phyloP scores from a whole-genome alignment of 2,888 invertebrate genomes.

The Myathropa florea region DNA sequence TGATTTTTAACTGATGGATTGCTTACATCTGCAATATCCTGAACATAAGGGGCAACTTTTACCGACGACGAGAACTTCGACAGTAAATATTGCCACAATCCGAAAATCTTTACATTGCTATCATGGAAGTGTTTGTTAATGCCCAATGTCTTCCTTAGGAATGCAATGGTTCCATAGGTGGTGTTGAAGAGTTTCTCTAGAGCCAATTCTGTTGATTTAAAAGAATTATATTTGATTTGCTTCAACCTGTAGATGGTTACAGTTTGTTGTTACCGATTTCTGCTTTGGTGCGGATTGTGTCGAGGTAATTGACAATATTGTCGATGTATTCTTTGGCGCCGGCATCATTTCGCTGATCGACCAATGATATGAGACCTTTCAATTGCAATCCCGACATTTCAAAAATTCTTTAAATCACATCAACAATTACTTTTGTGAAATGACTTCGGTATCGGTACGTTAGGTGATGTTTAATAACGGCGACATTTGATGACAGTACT shows the following conservation, averaged over 20 bases:
- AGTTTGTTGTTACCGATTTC: conserved; percentile 71
- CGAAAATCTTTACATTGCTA: conserved; percentile 72
- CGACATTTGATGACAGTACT: too few relatives aligned
- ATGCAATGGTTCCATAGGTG: conserved; percentile 69
- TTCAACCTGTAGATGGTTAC: background rate
- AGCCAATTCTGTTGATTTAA: conserved; percentile 68
- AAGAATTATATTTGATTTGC: background rate
- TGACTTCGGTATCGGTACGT: background rate
- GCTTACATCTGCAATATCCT: conserved; percentile 67
- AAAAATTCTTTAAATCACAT: background rate
- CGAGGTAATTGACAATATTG: conserved; percentile 71
- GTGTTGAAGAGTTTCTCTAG: conserved; percentile 71
- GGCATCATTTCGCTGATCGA: conserved; percentile 63
- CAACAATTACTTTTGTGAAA: background rate
- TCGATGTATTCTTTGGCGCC: conserved; percentile 71
- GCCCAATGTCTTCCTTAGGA: conserved; percentile 64
- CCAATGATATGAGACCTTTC: conserved; percentile 59
- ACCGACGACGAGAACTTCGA: conserved; percentile 50
- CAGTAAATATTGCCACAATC: conserved; percentile 72
- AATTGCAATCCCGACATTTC: conserved; percentile 60
- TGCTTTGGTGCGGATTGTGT: conserved; percentile 53
- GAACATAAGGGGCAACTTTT: conserved; percentile 57
- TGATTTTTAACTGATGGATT: background rate
- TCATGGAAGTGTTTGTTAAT: conserved; percentile 70
- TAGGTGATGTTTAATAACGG: background rate